These are phyloP conservation scores for Sceliomorpha sp. DNA, from an alignment of 2,888 invertebrate species.

Conservation along the genomic window DNA sequence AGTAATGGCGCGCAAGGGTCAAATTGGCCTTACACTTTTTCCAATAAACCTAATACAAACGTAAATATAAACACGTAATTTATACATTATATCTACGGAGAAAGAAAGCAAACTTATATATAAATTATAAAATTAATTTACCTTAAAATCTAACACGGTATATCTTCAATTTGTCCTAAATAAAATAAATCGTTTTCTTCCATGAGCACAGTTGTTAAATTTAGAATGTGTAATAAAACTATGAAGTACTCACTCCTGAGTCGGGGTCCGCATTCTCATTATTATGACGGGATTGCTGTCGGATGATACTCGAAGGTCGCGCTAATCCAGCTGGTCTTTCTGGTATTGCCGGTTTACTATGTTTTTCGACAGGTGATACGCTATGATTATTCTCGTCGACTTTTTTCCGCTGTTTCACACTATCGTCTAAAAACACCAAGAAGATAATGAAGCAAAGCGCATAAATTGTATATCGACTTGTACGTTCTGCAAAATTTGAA, in stretches of 20 bases:
- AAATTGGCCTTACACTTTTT: no score
- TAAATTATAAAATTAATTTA: no score
- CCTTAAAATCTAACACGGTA: no score
- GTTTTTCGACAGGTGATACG: slow-evolving; percentile 63
- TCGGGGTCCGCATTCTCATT: slow-evolving; percentile 75
- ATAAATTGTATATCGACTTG: slow-evolving; percentile 14
- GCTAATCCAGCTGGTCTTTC: slow-evolving; percentile 88
- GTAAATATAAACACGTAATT: no score
- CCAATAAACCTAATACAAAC: no score
- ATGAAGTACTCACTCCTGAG: slow-evolving; percentile 75
- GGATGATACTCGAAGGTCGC: slow-evolving; percentile 80
- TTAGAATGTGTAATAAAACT: no score
- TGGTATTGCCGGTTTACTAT: slow-evolving; percentile 89
- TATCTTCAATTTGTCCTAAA: no score
- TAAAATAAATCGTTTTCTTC: no score
- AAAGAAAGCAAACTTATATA: no score
- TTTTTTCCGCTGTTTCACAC: slow-evolving; percentile 82
- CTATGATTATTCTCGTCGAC: slow-evolving; percentile 65
- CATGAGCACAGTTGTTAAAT: no score
- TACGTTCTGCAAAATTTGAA: slow-evolving; percentile 9
- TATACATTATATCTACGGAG: no score
- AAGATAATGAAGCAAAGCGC: not conserved
- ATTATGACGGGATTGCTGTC: slow-evolving; percentile 70
- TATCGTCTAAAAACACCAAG: slow-evolving; percentile 64
- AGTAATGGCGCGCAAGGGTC: no score